Percentiles rank a stretch among this genome's conserved stretches.
Evolutionary conservation across 2,113 vertebrate species (phyloP).

Genomic region (Benitochromis conjunctus): DNA sequence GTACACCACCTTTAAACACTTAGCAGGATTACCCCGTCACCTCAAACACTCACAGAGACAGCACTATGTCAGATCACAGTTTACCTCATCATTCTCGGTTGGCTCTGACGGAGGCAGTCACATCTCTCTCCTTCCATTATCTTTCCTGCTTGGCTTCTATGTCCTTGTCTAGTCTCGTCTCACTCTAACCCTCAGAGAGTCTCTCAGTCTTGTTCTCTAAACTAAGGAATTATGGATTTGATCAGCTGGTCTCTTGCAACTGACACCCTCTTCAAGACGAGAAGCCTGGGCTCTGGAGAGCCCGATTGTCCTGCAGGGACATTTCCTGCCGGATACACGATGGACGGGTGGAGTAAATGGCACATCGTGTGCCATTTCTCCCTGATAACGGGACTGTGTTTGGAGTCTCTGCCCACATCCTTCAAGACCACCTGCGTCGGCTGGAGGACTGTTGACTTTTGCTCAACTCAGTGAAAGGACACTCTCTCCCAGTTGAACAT

Average conservation of each 20-base stretch:
- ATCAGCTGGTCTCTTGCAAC: background rate
- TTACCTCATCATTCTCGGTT: background rate
- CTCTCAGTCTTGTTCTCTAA: background rate
- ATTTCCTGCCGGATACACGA: background rate
- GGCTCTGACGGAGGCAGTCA: too few species aligned
- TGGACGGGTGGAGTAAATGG: background rate
- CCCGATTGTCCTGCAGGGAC: background rate
- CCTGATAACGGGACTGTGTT: background rate
- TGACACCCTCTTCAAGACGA: fast-evolving
- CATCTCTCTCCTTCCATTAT: too few species aligned
- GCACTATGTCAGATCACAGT: background rate
- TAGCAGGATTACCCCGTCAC: background rate
- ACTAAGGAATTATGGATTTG: background rate
- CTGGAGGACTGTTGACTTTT: background rate
- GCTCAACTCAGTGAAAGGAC: background rate
- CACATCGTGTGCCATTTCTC: too few species aligned
- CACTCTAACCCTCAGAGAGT: background rate
- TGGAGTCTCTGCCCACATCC: background rate
- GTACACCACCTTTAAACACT: background rate
- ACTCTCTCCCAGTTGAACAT: background rate
- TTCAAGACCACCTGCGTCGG: background rate
- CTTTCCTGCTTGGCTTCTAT: too few species aligned
- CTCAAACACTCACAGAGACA: background rate
- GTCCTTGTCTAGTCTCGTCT: too few species aligned
- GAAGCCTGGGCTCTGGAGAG: background rate